These are phyloP conservation scores for Nettapus auritus DNA, from an alignment of 2,113 vertebrate genomes.

Conservation along the genomic window DNA sequence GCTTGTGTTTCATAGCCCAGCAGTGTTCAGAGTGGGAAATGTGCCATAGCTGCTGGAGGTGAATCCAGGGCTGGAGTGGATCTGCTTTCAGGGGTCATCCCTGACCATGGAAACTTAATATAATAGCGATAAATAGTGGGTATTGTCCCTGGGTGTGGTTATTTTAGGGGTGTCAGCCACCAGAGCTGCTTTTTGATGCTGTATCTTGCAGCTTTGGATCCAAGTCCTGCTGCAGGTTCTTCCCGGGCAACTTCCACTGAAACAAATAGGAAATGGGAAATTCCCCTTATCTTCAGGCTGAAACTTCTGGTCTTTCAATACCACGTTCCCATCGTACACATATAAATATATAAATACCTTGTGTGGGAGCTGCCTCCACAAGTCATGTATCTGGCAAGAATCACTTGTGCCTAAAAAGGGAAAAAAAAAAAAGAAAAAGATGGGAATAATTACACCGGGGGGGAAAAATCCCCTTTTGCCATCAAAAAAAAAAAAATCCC, in stretches of 20 bases:
- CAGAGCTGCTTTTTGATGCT: neutral
- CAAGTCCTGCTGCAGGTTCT: neutral
- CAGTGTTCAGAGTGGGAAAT: neutral
- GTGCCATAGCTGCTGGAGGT: neutral
- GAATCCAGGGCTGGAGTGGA: neutral
- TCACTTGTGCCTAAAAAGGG: constrained; percentile 36
- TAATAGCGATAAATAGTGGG: neutral
- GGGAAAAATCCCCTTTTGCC: constrained; percentile 71
- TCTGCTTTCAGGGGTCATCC: neutral
- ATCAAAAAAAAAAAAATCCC: constrained; percentile 69
- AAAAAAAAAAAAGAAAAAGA: neutral
- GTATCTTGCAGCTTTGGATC: neutral
- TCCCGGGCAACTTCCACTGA: constrained; percentile 3
- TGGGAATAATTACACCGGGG: constrained; percentile 72
- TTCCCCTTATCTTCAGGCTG: constrained; percentile 47
- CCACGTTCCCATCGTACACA: neutral
- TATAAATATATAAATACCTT: constrained; percentile 58
- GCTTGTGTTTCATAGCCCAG: neutral
- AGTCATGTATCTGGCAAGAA: constrained; percentile 52
- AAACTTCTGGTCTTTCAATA: constrained; percentile 47
- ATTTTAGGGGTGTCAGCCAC: neutral
- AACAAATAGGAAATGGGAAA: constrained; percentile 45
- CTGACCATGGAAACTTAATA: neutral
- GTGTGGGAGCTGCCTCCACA: constrained; percentile 72
- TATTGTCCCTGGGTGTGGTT: neutral